Evolutionary conservation across 1,140 invertebrate species (phyloP).

Genomic region (Zaprionus inermis): DNA sequence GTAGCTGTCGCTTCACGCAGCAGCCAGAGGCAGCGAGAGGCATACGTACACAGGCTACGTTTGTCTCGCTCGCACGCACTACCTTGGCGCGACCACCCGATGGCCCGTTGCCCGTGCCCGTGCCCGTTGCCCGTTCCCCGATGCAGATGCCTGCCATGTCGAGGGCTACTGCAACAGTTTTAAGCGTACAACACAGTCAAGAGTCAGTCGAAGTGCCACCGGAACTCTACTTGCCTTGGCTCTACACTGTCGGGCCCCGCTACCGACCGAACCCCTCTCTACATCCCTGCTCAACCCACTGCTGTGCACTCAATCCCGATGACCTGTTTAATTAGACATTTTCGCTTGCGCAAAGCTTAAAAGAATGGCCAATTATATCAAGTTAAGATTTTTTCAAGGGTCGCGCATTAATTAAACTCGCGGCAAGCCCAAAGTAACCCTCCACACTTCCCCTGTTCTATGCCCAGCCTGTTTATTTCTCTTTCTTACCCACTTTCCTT

Average conservation of each 20-base stretch:
- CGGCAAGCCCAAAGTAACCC: constrained; percentile 41
- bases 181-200: constrained; percentile 38
- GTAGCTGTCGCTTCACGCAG: constrained; percentile 42
- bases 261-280: neutral
- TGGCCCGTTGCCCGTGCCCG: no score
- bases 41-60: neutral
- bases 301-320: constrained; percentile 47
- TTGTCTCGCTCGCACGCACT: constrained; percentile 21
- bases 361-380: constrained; percentile 77
- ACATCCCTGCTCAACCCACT: neutral
- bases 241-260: neutral
- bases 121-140: no score
- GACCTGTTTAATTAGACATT: constrained; percentile 67
- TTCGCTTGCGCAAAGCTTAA: constrained; percentile 63
- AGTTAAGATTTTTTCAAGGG: constrained; percentile 50
- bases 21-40: neutral
- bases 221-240: neutral
- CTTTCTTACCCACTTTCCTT: neutral
- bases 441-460: neutral
- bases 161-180: constrained; percentile 47
- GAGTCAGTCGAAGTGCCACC: constrained; percentile 32
- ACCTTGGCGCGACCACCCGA: no score
- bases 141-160: constrained; percentile 33
- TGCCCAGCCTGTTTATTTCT: constrained; percentile 1
- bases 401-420: constrained; percentile 65